Evolutionary conservation across 2,797 vertebrate species (phyloP), one percentile per base, ranked within the genome.

Genomic region (Schizothorax lantsangensis): DNA sequence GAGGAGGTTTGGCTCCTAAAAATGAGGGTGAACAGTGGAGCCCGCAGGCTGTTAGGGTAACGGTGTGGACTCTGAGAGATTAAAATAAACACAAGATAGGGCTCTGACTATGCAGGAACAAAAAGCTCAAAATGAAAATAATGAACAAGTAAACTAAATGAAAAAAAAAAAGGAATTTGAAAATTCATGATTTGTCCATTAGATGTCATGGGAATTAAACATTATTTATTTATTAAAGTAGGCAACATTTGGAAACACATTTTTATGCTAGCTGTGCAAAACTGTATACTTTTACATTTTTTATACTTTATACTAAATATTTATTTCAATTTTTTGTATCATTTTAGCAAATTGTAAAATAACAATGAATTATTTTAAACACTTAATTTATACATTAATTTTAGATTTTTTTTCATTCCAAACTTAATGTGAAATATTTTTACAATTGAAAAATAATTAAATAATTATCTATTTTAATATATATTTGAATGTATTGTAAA

Each of bases 1-100:
- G n/a, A 81, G 73, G 54, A 57, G 83, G 69, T 57, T 57, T 72
- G 78, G 78, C 57, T 69, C 71, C 21, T 43, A 69, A 75, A 84
- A 75, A 87, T 80, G 45, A 64, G 54, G 77, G 23, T 54, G 77
- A 73, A n/a, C 47, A n/a, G 33, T 21, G 23, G 26, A 14, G 36
- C 3, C 10, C 12, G 1, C 38, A 38, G 64, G 59, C 59, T 68
- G 62, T 68, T 30, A 11, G 11, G 19, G 72, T 21, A 74, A 33
- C 2, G 5, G 52, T 52, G 11, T 30, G 30, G 45, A 52, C 17
- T 64, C 59, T 49, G 8, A 43, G 15, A 68, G 72, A 52, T 78
- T 12, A 68, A 40, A 77, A 52, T 17, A 45, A 66, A 66, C n/a
- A 59, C 1, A 2, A 64, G 5, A 2, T 62, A 62, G 10, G 3